These are phyloP conservation scores for Drosophila equinoxialis DNA, from an alignment of 1,140 invertebrate species.

Conservation along the genomic window DNA sequence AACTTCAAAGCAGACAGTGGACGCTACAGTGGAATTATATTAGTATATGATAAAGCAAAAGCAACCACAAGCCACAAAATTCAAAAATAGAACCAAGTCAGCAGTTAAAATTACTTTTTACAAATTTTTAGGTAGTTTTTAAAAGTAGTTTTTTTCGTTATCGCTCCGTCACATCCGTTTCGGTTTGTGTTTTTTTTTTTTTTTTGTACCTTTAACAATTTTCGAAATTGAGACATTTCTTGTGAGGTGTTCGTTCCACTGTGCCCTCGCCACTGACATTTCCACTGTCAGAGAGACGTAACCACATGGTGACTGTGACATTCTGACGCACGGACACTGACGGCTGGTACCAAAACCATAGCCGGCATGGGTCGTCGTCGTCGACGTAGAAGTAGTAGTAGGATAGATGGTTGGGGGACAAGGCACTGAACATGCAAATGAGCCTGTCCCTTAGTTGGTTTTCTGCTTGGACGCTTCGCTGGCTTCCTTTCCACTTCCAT, in stretches of 20 bases:
- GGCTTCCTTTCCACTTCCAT: conserved; percentile 41
- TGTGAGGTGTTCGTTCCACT: conserved; percentile 36
- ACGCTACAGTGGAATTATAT: conserved; percentile 40
- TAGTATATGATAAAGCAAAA: no score
- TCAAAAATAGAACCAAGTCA: neutral
- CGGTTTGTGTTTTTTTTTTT: neutral
- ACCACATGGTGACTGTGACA: conserved; percentile 78
- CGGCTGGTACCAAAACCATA: conserved; percentile 55
- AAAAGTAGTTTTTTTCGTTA: no score
- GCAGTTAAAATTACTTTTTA: no score
- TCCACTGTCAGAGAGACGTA: conserved; percentile 74
- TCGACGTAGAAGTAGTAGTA: neutral
- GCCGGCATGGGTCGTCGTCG: neutral
- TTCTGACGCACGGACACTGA: conserved; percentile 65
- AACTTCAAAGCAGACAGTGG: conserved; percentile 61
- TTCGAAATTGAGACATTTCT: neutral
- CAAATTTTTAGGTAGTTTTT: no score
- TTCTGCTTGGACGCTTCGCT: conserved; percentile 79
- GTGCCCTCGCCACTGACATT: conserved; percentile 46
- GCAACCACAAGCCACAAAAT: neutral
- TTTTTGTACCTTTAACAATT: neutral
- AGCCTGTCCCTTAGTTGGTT: conserved; percentile 78
- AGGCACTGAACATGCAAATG: conserved; percentile 67
- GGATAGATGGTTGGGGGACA: conserved; percentile 7
- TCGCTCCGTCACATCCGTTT: no score